Base-by-base conservation (phyloP, 2,888 invertebrate genomes). In the Phlogophora meticulosa region DNA sequence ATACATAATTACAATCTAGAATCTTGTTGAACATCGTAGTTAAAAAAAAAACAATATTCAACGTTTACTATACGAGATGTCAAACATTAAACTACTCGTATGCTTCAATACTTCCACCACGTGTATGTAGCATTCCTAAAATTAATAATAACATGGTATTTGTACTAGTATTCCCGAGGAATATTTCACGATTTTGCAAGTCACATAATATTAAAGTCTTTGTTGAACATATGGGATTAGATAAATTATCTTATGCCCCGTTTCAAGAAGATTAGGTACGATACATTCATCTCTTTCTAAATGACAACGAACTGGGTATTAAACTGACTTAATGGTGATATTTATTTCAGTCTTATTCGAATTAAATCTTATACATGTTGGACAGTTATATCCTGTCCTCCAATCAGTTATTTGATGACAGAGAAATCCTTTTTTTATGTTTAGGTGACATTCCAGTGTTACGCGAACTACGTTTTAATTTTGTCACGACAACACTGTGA, bases 201-300 rank as follows among this genome's bases (percentile, higher is more conserved):
- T 62, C 17, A 66, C 70, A 78, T 52, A 63, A 2, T 49, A 40
- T 40, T 34, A 20, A 68, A 76, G 67, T 59, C 38, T 68, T 67
- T 76, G 68, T 76, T 63, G 65, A 76, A 65, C 61, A 46, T 62
- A 58, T 56, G 56, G 58, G 66, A 65, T 79, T 79, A 78, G 28
- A 69, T 74, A 69, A 60, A 76, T 76, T 74, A 57, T 70, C 72
- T 60, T 56, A 52, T 64, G 61, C 56, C 56, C 51, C 45, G 63
- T 58, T 77, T 59, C 32, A 48, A 22, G 55, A 34, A 72, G 67
- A 75, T 79, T 75, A 28, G 28, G 28, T 28, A 75, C 61, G 68
- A 75, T 69, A 71, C 64, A 77, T 77, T 76, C 70, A 77, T 75
- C 15, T 72, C 58, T 56, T 72, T 75, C 63, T 51, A 64, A 77